A percentile compares a stretch with the other conserved stretches of the same genome.
phyloP scores from a whole-genome alignment of 92 coral and sea anemone genomes.

The Virgularia gustaviana region DNA sequence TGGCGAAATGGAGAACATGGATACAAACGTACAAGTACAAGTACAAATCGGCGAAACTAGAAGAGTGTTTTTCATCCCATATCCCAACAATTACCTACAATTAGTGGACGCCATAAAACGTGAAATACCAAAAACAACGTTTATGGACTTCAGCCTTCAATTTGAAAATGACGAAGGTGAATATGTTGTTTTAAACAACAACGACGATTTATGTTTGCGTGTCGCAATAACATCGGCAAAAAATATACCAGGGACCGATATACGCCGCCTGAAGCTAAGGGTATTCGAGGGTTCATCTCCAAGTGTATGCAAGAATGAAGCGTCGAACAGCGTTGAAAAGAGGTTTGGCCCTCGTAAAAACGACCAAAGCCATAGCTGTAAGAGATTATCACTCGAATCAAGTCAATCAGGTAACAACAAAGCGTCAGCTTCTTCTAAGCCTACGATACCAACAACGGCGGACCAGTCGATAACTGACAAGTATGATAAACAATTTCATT shows the following conservation, averaged over 20 bases:
- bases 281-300: slow-evolving; percentile 23
- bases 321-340: not conserved
- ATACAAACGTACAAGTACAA: not conserved
- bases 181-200: slow-evolving; percentile 12
- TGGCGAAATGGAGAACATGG: not conserved
- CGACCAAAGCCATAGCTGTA: slow-evolving; percentile 13
- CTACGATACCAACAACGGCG: not conserved
- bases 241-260: slow-evolving; percentile 12
- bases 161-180: slow-evolving; percentile 31
- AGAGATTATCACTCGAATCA: slow-evolving; percentile 13
- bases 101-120: not conserved
- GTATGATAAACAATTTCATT: slow-evolving; percentile 11
- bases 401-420: slow-evolving; percentile 26
- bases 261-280: slow-evolving; percentile 2
- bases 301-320: not conserved
- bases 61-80: slow-evolving; percentile 5
- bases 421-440: not conserved
- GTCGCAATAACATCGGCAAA: slow-evolving; percentile 18
- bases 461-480: not conserved
- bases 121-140: slow-evolving; percentile 22
- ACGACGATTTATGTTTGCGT: slow-evolving; percentile 9
- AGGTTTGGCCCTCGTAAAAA: not conserved
- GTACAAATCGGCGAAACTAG: slow-evolving; percentile 23
- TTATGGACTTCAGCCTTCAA: slow-evolving; percentile 16
- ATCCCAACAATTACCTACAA: slow-evolving; percentile 4